Percentiles rank a stretch among this genome's conserved stretches.
Evolutionary conservation across 2,888 invertebrate genomes (phyloP).

Genomic region (Leucoptera coffeella): DNA sequence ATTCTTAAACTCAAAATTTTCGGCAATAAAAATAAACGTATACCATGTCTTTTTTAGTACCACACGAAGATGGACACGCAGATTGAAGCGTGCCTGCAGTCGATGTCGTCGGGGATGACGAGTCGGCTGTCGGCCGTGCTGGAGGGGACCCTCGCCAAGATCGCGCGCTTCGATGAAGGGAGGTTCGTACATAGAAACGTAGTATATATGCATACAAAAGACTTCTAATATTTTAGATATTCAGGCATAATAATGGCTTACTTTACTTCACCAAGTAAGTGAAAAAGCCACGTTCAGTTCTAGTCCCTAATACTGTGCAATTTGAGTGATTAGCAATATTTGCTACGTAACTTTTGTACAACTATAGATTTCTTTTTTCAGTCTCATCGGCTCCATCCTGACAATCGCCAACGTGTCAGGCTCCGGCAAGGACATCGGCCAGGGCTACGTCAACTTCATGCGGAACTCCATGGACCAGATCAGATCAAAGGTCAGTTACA

Average conservation of each 20-base stretch:
- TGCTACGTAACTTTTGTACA: too few species aligned
- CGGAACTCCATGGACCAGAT: conserved; percentile 97
- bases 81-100: conserved; percentile 86
- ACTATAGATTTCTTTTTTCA: too few species aligned
- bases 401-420: conserved; percentile 77
- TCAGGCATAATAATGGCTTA: too few species aligned
- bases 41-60: too few species aligned
- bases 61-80: conserved; percentile 96
- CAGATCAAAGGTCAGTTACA: conserved; percentile 76
- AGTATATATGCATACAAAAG: too few species aligned
- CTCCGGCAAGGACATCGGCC: conserved; percentile 94
- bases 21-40: too few species aligned
- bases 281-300: too few species aligned
- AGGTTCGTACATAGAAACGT: conserved; percentile 71
- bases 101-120: conserved; percentile 93
- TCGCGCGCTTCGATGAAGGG: conserved; percentile 96
- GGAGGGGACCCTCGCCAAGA: conserved; percentile 87
- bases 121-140: conserved; percentile 88
- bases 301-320: too few species aligned
- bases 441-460: conserved; percentile 96
- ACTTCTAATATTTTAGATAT: too few species aligned
- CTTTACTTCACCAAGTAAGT: too few species aligned
- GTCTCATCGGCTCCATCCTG: conserved; percentile 42
- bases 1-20: too few species aligned
- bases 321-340: too few species aligned